Evolutionary conservation across 2,888 invertebrate genomes (phyloP).

Genomic region (Taenaris catops): DNA sequence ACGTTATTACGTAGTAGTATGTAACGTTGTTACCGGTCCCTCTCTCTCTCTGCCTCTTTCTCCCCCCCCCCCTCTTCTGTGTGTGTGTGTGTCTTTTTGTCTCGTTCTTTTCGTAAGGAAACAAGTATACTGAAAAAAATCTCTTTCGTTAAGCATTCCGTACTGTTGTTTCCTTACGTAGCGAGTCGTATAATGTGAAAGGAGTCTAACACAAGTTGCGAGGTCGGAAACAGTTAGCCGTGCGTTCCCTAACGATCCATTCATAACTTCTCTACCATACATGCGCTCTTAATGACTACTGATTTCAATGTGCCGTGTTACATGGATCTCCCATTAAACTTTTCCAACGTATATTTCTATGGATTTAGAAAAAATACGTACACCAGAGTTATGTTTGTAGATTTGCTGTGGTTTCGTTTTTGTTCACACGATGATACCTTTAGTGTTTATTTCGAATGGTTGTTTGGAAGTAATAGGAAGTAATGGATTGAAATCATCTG

Average conservation of each 20-base stretch:
- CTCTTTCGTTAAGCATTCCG: too few species aligned
- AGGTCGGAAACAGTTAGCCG: constrained; percentile 42
- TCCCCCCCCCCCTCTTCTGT: too few species aligned
- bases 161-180: too few species aligned
- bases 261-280: constrained; percentile 32
- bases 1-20: too few species aligned
- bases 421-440: background rate
- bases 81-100: too few species aligned
- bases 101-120: too few species aligned
- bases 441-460: constrained; percentile 3
- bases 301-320: constrained; percentile 10
- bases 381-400: too few species aligned
- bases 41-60: too few species aligned
- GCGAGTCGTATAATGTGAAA: constrained; percentile 5
- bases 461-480: constrained; percentile 34
- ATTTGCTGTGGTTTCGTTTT: constrained; percentile 8
- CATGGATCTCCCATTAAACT: constrained; percentile 9
- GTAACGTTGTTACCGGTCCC: too few species aligned
- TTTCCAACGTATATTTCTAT: constrained; percentile 6
- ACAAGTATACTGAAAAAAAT: too few species aligned
- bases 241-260: constrained; percentile 57
- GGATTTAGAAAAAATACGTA: too few species aligned
- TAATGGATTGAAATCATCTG: constrained; percentile 45
- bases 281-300: constrained; percentile 14
- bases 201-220: constrained; percentile 30